Percentiles rank a stretch among this genome's conserved stretches.
Conservation (phyloP, 2,888 invertebrate species). For the Sarcophaga variegata region DNA sequence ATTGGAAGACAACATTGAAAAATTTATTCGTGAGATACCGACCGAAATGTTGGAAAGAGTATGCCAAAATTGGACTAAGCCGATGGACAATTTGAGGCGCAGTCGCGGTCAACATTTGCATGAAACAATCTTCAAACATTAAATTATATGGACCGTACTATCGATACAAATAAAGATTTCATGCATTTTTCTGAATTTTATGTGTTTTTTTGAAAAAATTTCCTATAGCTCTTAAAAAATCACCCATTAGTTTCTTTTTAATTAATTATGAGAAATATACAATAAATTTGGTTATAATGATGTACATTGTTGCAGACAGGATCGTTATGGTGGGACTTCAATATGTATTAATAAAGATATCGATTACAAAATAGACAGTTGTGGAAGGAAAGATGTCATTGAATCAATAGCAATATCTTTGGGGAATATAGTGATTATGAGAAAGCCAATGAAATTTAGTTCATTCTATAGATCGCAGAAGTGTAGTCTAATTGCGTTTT, state of each 20-base stretch:
- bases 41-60: too few species aligned
- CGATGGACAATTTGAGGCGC: too few species aligned
- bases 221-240: too few species aligned
- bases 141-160: too few species aligned
- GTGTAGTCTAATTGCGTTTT: background rate
- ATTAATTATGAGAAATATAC: background rate
- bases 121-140: too few species aligned
- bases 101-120: too few species aligned
- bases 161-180: too few species aligned
- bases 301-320: background rate
- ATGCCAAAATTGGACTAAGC: too few species aligned
- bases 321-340: background rate
- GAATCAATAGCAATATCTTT: background rate
- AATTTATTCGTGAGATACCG: too few species aligned
- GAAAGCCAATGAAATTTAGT: background rate
- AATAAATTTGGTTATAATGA: background rate
- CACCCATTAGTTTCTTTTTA: background rate
- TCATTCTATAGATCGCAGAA: slow-evolving; percentile 5
- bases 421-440: background rate
- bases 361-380: background rate
- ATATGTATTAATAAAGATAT: background rate
- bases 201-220: too few species aligned
- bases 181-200: too few species aligned
- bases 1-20: too few species aligned
- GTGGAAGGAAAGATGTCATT: slow-evolving; percentile 6